Conservation (phyloP, 2,113 vertebrate genomes). For the Globicephala melas region DNA sequence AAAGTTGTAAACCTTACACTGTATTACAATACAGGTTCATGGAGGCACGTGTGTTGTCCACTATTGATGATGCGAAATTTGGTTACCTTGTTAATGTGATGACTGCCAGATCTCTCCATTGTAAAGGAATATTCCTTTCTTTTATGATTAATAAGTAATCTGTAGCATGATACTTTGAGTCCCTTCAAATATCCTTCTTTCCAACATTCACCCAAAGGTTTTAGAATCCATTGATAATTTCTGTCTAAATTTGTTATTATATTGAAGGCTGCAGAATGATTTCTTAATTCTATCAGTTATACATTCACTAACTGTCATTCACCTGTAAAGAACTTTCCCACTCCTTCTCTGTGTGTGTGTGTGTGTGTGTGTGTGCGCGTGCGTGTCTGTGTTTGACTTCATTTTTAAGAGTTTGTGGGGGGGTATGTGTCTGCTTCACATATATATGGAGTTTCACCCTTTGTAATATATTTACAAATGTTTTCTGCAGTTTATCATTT, state of each 20-base stretch:
- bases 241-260: not conserved
- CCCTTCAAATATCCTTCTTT: not conserved
- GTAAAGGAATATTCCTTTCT: not conserved
- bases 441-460: not conserved
- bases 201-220: not conserved
- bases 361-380: not conserved
- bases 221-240: not conserved
- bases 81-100: not conserved
- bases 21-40: not conserved
- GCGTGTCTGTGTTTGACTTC: not conserved
- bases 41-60: not conserved
- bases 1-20: not conserved
- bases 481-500: constrained; percentile 6
- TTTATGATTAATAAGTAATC: not conserved
- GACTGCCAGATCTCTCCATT: not conserved
- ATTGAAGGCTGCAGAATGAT: not conserved
- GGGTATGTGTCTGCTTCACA: not conserved
- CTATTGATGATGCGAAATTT: not conserved
- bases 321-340: not conserved
- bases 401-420: not conserved
- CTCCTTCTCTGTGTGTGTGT: not conserved
- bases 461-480: not conserved
- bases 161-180: not conserved
- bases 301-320: not conserved
- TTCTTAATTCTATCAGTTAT: not conserved